Evolutionary conservation across 2,888 invertebrate species (phyloP).

Genomic region (Globia sparganii): DNA sequence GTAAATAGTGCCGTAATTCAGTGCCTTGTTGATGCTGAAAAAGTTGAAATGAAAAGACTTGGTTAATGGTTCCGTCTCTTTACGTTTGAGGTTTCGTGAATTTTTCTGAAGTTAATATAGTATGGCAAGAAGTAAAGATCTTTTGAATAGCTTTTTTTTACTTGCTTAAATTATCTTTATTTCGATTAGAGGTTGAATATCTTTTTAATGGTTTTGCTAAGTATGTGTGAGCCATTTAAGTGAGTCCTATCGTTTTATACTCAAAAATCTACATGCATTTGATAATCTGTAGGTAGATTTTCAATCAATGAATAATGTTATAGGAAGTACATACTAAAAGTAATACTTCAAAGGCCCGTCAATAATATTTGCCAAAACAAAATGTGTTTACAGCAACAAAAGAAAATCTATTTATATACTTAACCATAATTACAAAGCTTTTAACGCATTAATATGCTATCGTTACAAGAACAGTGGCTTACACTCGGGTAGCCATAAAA

Average conservation of each 20-base stretch:
- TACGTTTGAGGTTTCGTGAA: conserved; percentile 13
- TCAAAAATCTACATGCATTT: not conserved
- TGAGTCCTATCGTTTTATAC: not conserved
- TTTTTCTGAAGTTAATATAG: conserved; percentile 7
- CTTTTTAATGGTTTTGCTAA: not conserved
- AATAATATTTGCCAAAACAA: conserved; percentile 2
- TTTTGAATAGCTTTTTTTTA: no score
- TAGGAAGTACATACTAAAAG: not conserved
- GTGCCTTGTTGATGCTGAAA: conserved; percentile 53
- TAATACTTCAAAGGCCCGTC: not conserved
- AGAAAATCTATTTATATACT: conserved; percentile 22
- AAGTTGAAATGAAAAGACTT: conserved; percentile 51
- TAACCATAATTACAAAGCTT: conserved; percentile 33
- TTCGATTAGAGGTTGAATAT: not conserved
- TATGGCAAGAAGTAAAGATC: not conserved
- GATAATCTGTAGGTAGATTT: not conserved
- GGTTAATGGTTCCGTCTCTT: conserved; percentile 30
- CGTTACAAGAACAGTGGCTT: conserved; percentile 35
- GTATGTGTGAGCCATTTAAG: not conserved
- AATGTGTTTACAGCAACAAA: conserved; percentile 19
- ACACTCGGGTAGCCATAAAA: conserved; percentile 65
- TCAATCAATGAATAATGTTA: not conserved
- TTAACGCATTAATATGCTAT: conserved; percentile 52
- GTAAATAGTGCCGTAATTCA: conserved; percentile 69
- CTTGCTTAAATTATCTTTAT: not conserved